Base-by-base conservation (phyloP, 2,888 invertebrate genomes). In the Rhorus exstirpatorius region DNA sequence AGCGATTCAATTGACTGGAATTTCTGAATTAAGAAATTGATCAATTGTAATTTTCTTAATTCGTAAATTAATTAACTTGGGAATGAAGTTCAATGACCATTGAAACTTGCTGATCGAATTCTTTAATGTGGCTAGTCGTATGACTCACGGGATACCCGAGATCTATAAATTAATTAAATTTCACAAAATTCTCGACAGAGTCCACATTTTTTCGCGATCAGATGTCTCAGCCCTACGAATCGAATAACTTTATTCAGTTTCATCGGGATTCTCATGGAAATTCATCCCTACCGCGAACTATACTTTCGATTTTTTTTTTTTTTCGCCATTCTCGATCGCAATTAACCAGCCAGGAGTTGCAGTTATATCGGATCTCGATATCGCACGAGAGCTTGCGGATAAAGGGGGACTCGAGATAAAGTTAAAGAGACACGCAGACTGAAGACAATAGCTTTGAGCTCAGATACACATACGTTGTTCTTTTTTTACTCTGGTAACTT, bases 401-500 rank as follows among this genome's bases (percentile, higher is more conserved):
- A 60, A 17, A 21, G 38, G 10, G 24, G 10, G 24, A 67, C n/a
- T 24, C 21, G 53, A 41, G 10, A 61, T 7, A n/a, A 10, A 46
- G 31, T 10, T 44, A 61, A 17, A 63, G 19, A 26, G 35, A 46
- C 10, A 55, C n/a, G 38, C 26, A 46, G 24, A 55, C 26, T 53
- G 46, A 65, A 65, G 63, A 61, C 53, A 60, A 46, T 12, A 35
- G 51, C n/a, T 68, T 44, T n/a, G 31, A 41, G 21, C 38, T 51
- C 53, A n/a, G 49, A 58, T 55, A 17, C 38, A 65, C 63, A 51
- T 46, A 76, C 76, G 70, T 46, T 70, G 51, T 31, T 79, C 31
- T 72, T 80, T 83, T 49, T 49, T 65, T 76, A 55, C 78, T 31
- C 44, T 24, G 75, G 75, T 67, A 65, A 65, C 70, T 65, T 60